Base-by-base conservation (phyloP, 1,140 invertebrate species). In the Callitettix versicolor region DNA sequence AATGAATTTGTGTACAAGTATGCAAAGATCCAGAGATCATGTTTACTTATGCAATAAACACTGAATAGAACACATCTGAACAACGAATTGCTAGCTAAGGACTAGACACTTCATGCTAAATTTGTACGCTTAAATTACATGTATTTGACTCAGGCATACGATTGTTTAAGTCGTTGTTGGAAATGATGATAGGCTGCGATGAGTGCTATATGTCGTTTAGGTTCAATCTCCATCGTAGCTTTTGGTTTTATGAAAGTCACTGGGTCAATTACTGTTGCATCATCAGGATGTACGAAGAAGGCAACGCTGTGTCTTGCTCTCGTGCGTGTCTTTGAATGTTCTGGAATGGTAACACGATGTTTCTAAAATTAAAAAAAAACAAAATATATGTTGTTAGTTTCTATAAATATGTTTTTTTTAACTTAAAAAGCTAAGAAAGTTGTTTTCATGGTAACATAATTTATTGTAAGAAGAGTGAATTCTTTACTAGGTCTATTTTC, bases 221-320 rank as follows among this genome's bases (percentile, higher is more conserved):
- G 65, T 30, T 70, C 65, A 15, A 67, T 62, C 55, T 70, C 67
- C 51, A 69, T 66, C 21, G 59, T 58, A 38, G 71, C 63, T 40
- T 68, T 68, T 3, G 70, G 67, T 49, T 67, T 74, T 62, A 64
- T 73, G 60, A 63, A 71, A 60, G 63, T 79, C 59, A 83, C 66
- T 36, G 79, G 75, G 43, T 77, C 73, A 38, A 86, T 68, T 4
- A 68, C 58, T 1, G 74, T 72, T 41, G 76, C 69, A 57, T 77
- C 69, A 68, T 86, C 81, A 1, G 86, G 86, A 67, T 86, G 82
- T 56, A 85, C 79, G 70, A 88, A 88, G 71, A 83, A 86, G 1
- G 79, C 84, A 34, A 88, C 76, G 30, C 82, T 84, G 65, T 86
- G 83, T 18, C 82, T 77, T 3, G 76, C 76, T 38, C 76, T 73